Conservation (phyloP, 2,888 invertebrate genomes). For the Scaptomyza flava region DNA sequence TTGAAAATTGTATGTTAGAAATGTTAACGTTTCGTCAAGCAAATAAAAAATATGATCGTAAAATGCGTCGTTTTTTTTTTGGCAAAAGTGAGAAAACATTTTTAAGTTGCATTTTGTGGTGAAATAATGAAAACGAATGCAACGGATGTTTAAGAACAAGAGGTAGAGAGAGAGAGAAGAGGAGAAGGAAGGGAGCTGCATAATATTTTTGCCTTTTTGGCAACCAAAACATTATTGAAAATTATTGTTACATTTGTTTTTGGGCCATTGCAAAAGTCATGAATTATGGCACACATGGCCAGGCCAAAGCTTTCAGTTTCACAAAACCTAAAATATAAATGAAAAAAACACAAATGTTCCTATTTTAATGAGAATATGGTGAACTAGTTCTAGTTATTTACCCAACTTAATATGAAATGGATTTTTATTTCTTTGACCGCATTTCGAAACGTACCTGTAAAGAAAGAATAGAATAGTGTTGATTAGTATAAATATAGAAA, state of each 20-base stretch:
- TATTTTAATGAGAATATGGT: not conserved
- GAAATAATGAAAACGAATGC: constrained; percentile 10
- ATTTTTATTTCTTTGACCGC: constrained; percentile 42
- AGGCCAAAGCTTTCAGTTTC: constrained; percentile 41
- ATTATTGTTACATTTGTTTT: constrained; percentile 59
- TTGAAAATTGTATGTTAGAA: constrained; percentile 2
- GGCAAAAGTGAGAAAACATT: constrained; percentile 22
- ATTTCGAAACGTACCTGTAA: constrained; percentile 67
- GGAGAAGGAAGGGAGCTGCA: not conserved
- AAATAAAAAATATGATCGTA: not conserved
- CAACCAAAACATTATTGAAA: constrained; percentile 46
- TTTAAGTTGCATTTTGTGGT: constrained; percentile 20
- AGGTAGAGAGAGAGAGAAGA: not conserved
- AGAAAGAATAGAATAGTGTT: constrained; percentile 10
- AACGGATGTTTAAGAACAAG: constrained; percentile 19
- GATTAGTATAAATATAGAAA: constrained; percentile 3
- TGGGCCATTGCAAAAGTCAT: constrained; percentile 61
- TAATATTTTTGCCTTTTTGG: constrained; percentile 37
- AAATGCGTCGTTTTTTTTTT: constrained; percentile 20
- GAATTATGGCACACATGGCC: constrained; percentile 56
- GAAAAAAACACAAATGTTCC: not conserved
- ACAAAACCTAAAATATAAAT: constrained; percentile 21
- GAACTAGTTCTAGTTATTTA: constrained; percentile 35
- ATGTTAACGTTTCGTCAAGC: no score
- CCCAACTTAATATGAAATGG: constrained; percentile 43